Evolutionary conservation across 2,797 vertebrate species (phyloP).

Genomic region (Aselliscus stoliczkanus): DNA sequence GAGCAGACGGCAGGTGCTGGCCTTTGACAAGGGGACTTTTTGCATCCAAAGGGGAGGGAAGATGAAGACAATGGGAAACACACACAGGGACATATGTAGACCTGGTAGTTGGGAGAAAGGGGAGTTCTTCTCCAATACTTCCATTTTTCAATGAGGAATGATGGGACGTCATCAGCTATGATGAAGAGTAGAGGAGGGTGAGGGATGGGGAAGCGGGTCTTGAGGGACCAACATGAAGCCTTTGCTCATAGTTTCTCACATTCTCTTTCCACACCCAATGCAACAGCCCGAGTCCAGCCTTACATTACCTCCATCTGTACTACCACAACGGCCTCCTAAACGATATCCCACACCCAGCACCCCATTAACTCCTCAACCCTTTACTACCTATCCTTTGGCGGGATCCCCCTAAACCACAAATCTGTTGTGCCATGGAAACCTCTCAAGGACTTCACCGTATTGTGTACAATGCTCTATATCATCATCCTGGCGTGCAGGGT

Average conservation of each 20-base stretch:
- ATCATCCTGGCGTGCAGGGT: background rate
- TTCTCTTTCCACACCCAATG: background rate
- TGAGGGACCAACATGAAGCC: background rate
- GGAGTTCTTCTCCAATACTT: background rate
- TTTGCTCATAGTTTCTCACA: background rate
- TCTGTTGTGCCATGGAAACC: background rate
- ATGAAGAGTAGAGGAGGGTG: background rate
- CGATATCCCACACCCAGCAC: background rate
- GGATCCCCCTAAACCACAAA: background rate
- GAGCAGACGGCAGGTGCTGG: background rate
- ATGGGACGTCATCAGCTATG: background rate
- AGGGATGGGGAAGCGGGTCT: accelerated
- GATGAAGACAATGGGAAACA: background rate
- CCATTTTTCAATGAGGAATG: background rate
- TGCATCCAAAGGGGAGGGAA: background rate
- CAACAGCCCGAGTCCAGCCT: background rate
- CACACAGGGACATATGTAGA: background rate
- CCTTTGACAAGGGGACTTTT: background rate
- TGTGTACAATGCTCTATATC: background rate
- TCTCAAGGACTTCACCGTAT: background rate
- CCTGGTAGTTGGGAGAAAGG: background rate
- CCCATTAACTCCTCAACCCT: no score
- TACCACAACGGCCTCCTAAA: background rate
- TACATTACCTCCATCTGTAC: background rate
- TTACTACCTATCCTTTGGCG: background rate